Evolutionary conservation across 53 echinoderm and acorn worm species (phyloP), one percentile per base, ranked within the genome.

Genomic region (Echinometra lucunter): DNA sequence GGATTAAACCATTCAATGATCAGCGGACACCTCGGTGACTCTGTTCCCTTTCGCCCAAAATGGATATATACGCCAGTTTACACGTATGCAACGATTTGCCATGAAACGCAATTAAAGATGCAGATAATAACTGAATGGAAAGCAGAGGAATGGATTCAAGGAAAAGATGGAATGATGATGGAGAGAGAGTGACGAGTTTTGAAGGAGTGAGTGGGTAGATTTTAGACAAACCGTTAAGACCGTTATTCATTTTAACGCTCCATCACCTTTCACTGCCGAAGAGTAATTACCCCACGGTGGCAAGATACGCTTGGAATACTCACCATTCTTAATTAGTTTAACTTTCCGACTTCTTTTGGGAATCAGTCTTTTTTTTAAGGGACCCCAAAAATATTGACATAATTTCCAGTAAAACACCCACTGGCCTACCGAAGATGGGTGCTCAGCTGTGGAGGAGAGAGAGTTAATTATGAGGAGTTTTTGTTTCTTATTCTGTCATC

Each of bases 371-470:
- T 18, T 35, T 23, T 85, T 49, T 49, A 49, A 85, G 85, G 45
- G 53, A 3, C 85, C 85, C 81, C 49, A 45, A 85, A 81, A 85
- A 85, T 85, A 85, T 90, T 90, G 90, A 63, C 90, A 90, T 90
- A 90, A 60, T 90, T 90, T 90, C 63, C 37, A 27, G 25, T 9
- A 19, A 90, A 90, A 90, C 90, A 60, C 90, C 58, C 63, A 19
- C 58, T 60, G 90, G 9, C 58, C 38, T 21, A 58, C 35, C 57
- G 90, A 49, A n/a, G n/a, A n/a, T 47, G 85, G 49, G 91, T 38
- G 66, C 91, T 40, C 91, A 91, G 91, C 70, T 91, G 91, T 69
- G 70, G 45, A 91, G 69, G 91, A 42, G 91, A 91, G 91, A 91
- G 16, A 91, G 91, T 91, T 91, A 91, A 91, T 91, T 91, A 91